Percentiles rank a stretch among this genome's conserved stretches.
Conservation (phyloP, 2,888 invertebrate genomes). For the Eristalinus sepulchralis region DNA sequence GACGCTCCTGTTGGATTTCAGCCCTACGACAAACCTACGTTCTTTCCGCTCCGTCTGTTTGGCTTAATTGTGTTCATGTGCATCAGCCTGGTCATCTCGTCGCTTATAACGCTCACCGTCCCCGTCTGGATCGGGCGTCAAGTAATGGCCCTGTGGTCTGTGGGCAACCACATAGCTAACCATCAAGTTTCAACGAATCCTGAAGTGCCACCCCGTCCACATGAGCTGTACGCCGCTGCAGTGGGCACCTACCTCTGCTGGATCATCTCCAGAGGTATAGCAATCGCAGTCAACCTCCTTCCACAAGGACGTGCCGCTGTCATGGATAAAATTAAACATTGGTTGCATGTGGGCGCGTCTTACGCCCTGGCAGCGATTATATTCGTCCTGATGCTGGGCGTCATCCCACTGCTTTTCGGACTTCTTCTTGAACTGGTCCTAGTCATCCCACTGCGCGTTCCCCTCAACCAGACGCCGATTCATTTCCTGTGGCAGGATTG, state of each 20-base stretch:
- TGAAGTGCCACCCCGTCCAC: conserved; percentile 85
- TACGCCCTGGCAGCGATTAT: conserved; percentile 88
- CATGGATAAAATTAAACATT: conserved; percentile 86
- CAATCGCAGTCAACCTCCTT: conserved; percentile 92
- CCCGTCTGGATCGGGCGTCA: conserved; percentile 95
- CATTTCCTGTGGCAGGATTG: conserved; percentile 97
- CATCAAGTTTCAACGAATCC: conserved; percentile 77
- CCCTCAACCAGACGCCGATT: conserved; percentile 94
- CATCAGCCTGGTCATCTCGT: conserved; percentile 91
- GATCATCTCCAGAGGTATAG: conserved; percentile 92
- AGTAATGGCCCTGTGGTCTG: conserved; percentile 93
- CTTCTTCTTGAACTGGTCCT: conserved; percentile 94
- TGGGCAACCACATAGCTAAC: conserved; percentile 80
- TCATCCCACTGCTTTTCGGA: conserved; percentile 96
- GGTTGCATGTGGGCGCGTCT: conserved; percentile 88
- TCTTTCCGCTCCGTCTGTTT: conserved; percentile 88
- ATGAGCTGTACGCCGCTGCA: conserved; percentile 97
- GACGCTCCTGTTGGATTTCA: conserved; percentile 93
- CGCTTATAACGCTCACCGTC: conserved; percentile 90
- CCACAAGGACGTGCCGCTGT: conserved; percentile 93
- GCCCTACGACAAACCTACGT: conserved; percentile 89
- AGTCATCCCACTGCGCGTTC: conserved; percentile 95
- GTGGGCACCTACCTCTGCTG: conserved; percentile 97
- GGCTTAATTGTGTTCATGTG: conserved; percentile 90
- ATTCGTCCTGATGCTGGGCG: conserved; percentile 88